Conservation (phyloP, 2,113 vertebrate species). For the Notarius quadriscutis region DNA sequence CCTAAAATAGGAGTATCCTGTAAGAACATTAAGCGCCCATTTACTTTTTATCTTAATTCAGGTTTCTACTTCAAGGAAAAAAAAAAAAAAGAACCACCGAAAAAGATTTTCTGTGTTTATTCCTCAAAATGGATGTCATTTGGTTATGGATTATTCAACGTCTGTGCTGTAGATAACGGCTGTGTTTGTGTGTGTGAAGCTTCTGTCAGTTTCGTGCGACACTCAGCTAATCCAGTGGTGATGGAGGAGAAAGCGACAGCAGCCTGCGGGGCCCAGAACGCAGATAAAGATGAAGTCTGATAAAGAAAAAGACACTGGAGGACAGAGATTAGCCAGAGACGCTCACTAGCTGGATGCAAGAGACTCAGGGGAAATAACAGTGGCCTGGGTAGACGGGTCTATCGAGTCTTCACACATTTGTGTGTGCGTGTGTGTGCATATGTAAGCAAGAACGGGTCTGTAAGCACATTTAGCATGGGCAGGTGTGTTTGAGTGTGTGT, state of each 20-base stretch:
- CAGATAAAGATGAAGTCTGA: slow-evolving; percentile 43
- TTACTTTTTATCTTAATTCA: slow-evolving; percentile 28
- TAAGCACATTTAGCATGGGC: slow-evolving; percentile 9
- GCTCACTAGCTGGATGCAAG: not conserved
- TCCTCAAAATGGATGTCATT: not conserved
- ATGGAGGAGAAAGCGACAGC: slow-evolving; percentile 12
- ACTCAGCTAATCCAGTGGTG: slow-evolving; percentile 46
- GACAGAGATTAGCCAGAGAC: slow-evolving; percentile 31
- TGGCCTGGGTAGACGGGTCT: not conserved
- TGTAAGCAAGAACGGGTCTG: not conserved
- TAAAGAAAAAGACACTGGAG: slow-evolving; percentile 34
- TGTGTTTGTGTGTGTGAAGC: slow-evolving; percentile 11
- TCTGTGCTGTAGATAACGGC: slow-evolving; percentile 30
- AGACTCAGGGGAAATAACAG: slow-evolving; percentile 21
- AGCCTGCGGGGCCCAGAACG: slow-evolving; percentile 18
- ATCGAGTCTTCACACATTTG: not conserved
- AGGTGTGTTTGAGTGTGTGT: not conserved
- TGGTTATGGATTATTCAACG: slow-evolving; percentile 29
- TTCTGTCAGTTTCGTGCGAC: slow-evolving; percentile 16
- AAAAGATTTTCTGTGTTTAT: not conserved
- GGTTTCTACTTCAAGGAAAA: not conserved
- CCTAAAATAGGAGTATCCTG: not conserved
- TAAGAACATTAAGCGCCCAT: slow-evolving; percentile 2
- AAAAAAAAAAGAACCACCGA: not conserved
- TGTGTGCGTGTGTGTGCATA: not conserved